These are phyloP conservation scores for Mizuhopecten yessoensis DNA, from an alignment of 1,140 invertebrate genomes.

Conservation along the genomic window DNA sequence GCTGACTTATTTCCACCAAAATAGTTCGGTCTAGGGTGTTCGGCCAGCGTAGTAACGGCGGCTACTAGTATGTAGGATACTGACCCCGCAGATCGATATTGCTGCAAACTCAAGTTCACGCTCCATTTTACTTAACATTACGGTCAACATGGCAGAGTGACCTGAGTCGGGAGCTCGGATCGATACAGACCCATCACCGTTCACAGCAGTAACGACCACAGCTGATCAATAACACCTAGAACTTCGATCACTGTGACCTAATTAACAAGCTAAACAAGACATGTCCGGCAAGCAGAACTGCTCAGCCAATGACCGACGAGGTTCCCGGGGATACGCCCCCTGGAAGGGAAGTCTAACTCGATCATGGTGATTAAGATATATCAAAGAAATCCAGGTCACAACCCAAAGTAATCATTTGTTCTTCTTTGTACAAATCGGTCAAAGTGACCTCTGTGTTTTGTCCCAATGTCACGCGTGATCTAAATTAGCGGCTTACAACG, in stretches of 20 bases:
- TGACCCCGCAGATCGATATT: background rate
- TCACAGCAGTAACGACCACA: background rate
- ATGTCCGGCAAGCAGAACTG: background rate
- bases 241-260: slow-evolving; percentile 32
- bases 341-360: background rate
- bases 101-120: background rate
- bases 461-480: too few relatives aligned
- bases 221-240: background rate
- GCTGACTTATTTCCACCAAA: too few relatives aligned
- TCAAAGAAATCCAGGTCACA: too few relatives aligned
- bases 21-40: too few relatives aligned
- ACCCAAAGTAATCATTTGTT: too few relatives aligned
- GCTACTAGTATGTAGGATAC: too few relatives aligned
- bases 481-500: too few relatives aligned
- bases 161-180: background rate
- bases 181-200: background rate
- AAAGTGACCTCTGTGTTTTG: too few relatives aligned
- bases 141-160: background rate
- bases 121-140: slow-evolving; percentile 3
- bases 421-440: too few relatives aligned
- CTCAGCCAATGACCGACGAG: background rate
- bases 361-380: background rate
- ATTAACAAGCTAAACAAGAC: background rate
- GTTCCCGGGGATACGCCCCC: background rate
- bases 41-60: too few relatives aligned